Conservation (phyloP, 2,888 invertebrate genomes). For the Allacma fusca region DNA sequence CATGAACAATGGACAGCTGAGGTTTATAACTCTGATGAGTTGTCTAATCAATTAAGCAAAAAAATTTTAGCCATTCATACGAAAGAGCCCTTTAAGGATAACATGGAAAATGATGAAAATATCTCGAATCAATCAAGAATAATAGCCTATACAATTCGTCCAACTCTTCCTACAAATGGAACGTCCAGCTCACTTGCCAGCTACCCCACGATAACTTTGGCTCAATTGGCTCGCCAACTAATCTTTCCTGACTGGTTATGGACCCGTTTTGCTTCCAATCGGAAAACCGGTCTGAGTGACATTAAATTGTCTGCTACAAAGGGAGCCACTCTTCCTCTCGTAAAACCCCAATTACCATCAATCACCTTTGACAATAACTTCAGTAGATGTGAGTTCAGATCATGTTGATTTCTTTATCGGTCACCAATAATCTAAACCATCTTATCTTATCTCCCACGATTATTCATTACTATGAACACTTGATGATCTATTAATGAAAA, state of each 20-base stretch:
- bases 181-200: slow-evolving; percentile 16
- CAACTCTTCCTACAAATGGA: slow-evolving; percentile 23
- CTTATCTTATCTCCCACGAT: slow-evolving; percentile 6
- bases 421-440: slow-evolving; percentile 35
- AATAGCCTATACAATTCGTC: slow-evolving; percentile 40
- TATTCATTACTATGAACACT: slow-evolving; percentile 38
- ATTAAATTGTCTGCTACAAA: slow-evolving; percentile 37
- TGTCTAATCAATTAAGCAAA: slow-evolving; percentile 20
- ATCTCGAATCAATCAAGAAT: slow-evolving; percentile 42
- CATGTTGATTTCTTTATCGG: slow-evolving; percentile 40
- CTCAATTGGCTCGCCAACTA: slow-evolving; percentile 55
- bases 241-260: slow-evolving; percentile 60
- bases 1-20: not conserved
- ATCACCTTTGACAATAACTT: slow-evolving; percentile 59
- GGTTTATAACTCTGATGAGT: slow-evolving; percentile 20
- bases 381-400: slow-evolving; percentile 55
- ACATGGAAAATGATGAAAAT: slow-evolving; percentile 27
- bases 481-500: slow-evolving; percentile 12
- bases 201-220: slow-evolving; percentile 55
- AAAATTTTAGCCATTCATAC: slow-evolving; percentile 32
- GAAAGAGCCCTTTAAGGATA: slow-evolving; percentile 15
- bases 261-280: slow-evolving; percentile 49
- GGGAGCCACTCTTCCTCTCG: slow-evolving; percentile 19
- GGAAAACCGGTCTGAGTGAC: slow-evolving; percentile 49
- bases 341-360: slow-evolving; percentile 50